phyloP scores from a whole-genome alignment of 2,113 vertebrate species.

The Cygnus buccinator region DNA sequence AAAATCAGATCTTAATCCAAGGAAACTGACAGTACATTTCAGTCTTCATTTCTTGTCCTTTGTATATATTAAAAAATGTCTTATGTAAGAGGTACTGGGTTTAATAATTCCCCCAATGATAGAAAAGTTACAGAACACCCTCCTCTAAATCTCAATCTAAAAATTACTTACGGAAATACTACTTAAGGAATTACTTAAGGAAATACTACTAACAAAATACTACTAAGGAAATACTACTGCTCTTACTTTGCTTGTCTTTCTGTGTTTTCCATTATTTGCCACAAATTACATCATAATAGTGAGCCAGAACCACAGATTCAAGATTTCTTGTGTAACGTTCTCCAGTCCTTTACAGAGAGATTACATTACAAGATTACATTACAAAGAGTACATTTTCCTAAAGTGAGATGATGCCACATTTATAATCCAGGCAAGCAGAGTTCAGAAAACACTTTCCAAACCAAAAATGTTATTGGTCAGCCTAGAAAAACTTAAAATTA shows the following conservation, averaged over 20 bases:
- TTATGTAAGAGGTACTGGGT: background rate
- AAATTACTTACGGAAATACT: background rate
- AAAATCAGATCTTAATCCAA: conserved; percentile 9
- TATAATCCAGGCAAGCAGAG: background rate
- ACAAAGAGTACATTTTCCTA: background rate
- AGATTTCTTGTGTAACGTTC: background rate
- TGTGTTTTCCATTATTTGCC: background rate
- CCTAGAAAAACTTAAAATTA: background rate
- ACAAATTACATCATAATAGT: background rate
- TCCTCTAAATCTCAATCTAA: background rate
- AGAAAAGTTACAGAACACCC: background rate
- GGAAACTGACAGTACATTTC: background rate
- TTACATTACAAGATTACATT: too few relatives aligned
- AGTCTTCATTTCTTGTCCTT: background rate
- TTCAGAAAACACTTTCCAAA: background rate
- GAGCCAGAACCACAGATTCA: background rate
- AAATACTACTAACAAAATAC: background rate
- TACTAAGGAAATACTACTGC: background rate
- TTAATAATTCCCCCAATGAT: conserved; percentile 6
- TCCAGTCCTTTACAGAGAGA: background rate
- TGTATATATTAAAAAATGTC: background rate
- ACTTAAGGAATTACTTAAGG: background rate
- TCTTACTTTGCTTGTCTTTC: conserved; percentile 5
- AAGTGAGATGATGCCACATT: background rate
- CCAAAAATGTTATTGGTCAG: background rate